Base-by-base conservation (phyloP, 2,888 invertebrate genomes). In the Lithophane ornitopus region DNA sequence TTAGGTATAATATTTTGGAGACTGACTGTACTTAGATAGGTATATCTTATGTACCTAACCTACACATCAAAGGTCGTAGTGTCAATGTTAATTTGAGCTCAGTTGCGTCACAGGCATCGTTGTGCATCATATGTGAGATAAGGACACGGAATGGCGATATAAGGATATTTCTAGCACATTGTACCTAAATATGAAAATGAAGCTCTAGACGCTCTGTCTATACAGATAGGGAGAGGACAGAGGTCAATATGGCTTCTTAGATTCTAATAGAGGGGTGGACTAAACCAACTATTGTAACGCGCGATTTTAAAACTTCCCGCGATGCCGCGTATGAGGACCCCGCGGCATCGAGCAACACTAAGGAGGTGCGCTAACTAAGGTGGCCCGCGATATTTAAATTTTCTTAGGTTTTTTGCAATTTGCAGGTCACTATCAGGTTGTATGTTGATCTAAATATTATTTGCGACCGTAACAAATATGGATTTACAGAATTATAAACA, bases 21-120 rank as follows among this genome's bases (percentile, higher is more conserved):
- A 7, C 59, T 7, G 34, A 8, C 22, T 34, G 3, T 61, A 61
- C 61, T 22, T 34, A 34, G 7, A 22, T 61, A 22, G 61, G 7
- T 34, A 34, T 34, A 22, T 6, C 19, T 19, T 65, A 12, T 14
- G 14, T 56, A 12, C 12, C 4, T 63, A 34, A 34, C 16, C 1
- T 26, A 34, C 16, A 66, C 14, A 66, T 22, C 22, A 68, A 70
- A 81, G 87, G 85, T 87, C 76, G 85, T 76, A 85, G 74, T 82
- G 92, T 91, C 91, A 91, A 88, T 91, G 91, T 87, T 90, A 91
- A 91, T 91, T 90, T 82, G 71, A 80, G 72, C 54, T 26, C 71
- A 49, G 34, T 75, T 76, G 85, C 85, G 81, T 84, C 83, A 83
- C 71, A 16, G 46, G 59, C 61, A 28, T 26, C 22, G 65, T 26